Evolutionary conservation across 2,888 invertebrate species (phyloP), one percentile per base, ranked within the genome.

Genomic region (Fragum fragum): DNA sequence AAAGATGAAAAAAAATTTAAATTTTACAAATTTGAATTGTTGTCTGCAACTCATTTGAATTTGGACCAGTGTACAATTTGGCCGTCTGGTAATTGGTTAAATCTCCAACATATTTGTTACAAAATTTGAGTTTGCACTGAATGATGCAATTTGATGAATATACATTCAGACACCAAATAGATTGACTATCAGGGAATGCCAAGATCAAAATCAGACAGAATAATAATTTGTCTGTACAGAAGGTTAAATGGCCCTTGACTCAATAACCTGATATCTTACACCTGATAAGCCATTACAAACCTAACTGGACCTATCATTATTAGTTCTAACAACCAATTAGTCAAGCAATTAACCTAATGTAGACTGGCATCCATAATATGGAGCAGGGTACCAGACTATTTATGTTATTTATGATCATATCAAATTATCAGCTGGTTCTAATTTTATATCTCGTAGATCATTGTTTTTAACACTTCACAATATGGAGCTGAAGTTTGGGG

Each of bases 341-440:
- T 47, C 47, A 61, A 61, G 16, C 32, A 61, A 32, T 28, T 61
- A 61, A n/a, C 29, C 61, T 61, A 61, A 61, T 61, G 32, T 61
- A 16, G 11, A 32, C n/a, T 61, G 61, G 28, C 61, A 61, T 32
- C 28, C 18, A n/a, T 29, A 47, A 61, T 61, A 32, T 11, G 32
- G n/a, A 32, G 61, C 61, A 42, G 39, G 66, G 66, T 18, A 66
- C 66, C 66, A 26, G 23, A 36, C 11, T 21, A 39, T 66, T 26
- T 23, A n/a, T 42, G 66, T 39, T 66, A 66, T 66, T 66, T 23
- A 66, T 66, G 32, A 42, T 42, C 42, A 7, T 42, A 42, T 18
- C 36, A 66, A 66, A 21, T 42, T 42, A 32, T 66, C 42, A 66
- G 66, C 66, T 66, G 66, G 66, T 39, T 21, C 39, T 36, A 36